These are phyloP conservation scores for Natator depressus DNA, from an alignment of 2,113 vertebrate species.

Conservation along the genomic window DNA sequence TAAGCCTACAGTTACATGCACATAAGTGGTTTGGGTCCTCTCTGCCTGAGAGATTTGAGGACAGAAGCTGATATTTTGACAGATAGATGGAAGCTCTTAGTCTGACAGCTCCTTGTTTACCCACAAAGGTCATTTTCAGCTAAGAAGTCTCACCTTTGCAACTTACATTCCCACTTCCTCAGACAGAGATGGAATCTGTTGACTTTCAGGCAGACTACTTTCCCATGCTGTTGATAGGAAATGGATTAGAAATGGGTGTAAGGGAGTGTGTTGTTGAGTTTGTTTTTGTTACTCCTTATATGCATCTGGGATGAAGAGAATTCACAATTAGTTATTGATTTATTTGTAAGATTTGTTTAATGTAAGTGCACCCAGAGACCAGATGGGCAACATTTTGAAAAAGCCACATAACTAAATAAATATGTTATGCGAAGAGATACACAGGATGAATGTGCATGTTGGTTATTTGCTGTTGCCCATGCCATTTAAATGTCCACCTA, in stretches of 20 bases:
- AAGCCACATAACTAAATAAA: background rate
- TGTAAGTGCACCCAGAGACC: background rate
- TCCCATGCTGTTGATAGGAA: background rate
- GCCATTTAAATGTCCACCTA: background rate
- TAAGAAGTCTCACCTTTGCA: background rate
- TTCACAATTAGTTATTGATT: background rate
- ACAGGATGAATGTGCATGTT: background rate
- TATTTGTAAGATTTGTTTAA: background rate
- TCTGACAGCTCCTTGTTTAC: background rate
- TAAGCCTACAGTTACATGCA: background rate
- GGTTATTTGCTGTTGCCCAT: background rate
- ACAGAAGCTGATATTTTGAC: background rate
- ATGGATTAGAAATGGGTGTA: background rate
- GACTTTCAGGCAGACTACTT: background rate
- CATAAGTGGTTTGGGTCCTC: fast-evolving
- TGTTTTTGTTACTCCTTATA: background rate
- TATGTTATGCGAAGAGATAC: background rate
- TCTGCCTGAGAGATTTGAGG: background rate
- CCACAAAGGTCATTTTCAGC: background rate
- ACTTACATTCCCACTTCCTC: background rate
- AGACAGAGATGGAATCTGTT: too few species aligned
- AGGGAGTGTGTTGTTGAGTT: background rate
- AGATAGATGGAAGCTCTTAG: background rate
- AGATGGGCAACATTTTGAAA: background rate
- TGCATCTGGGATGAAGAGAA: background rate